phyloP scores from a whole-genome alignment of 2,797 vertebrate species.

The Mormyrus proboscirostris region DNA sequence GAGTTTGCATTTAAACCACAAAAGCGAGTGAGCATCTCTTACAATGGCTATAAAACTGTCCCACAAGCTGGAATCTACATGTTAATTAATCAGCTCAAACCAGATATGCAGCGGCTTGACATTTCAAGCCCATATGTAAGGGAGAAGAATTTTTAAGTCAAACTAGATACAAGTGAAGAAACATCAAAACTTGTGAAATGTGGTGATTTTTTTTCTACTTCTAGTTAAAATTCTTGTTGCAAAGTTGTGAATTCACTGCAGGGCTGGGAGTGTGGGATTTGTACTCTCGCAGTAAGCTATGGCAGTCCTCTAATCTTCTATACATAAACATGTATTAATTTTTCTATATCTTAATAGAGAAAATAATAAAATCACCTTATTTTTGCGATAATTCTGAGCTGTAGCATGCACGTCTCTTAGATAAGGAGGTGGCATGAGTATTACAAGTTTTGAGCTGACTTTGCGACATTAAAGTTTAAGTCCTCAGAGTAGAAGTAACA shows the following conservation, averaged over 20 bases:
- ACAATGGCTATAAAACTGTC: background rate
- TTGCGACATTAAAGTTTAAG: background rate
- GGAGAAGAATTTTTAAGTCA: background rate
- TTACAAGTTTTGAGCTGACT: background rate
- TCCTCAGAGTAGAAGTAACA: background rate
- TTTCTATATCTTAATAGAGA: background rate
- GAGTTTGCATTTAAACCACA: background rate
- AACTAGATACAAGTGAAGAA: background rate
- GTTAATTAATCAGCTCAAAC: background rate
- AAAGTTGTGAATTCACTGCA: background rate
- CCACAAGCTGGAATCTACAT: background rate
- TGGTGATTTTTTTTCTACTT: background rate
- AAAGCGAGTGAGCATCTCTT: background rate
- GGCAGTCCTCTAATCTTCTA: background rate
- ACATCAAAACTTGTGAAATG: background rate
- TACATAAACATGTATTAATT: background rate
- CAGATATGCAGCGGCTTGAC: background rate
- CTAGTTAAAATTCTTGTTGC: background rate
- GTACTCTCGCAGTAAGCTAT: background rate
- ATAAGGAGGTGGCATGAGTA: slow-evolving; percentile 6
- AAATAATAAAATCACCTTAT: background rate
- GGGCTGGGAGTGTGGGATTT: background rate
- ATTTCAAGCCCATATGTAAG: background rate
- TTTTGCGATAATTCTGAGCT: slow-evolving; percentile 21
- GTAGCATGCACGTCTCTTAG: background rate